Evolutionary conservation across 1,140 invertebrate genomes (phyloP).

Genomic region (Propsilocerus akamusi): DNA sequence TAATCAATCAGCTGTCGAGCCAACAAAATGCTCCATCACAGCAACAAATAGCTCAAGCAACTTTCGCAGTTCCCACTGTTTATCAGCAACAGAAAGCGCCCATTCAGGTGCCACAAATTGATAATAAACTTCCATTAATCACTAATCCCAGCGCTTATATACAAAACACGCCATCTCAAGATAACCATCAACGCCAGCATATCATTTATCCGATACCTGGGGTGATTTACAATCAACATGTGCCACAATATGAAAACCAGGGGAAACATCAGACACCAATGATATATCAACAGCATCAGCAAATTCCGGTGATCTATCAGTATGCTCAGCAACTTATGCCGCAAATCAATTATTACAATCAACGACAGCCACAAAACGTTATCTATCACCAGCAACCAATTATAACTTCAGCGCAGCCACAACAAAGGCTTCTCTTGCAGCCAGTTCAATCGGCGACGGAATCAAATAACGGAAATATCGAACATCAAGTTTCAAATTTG

Average conservation of each 20-base stretch:
- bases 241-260: constrained; percentile 4
- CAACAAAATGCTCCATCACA: too few relatives aligned
- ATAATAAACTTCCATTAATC: too few relatives aligned
- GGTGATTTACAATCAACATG: not conserved
- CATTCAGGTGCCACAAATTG: not conserved
- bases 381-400: constrained; percentile 1
- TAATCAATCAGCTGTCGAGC: constrained; percentile 2
- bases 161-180: not conserved
- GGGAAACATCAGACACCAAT: constrained; percentile 2
- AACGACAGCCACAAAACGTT: constrained; percentile 6
- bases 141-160: too few relatives aligned
- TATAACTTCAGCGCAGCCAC: not conserved
- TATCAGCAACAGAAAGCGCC: too few relatives aligned
- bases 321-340: not conserved
- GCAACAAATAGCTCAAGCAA: too few relatives aligned
- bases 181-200: not conserved
- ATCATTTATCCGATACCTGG: too few relatives aligned
- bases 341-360: not conserved
- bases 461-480: not conserved
- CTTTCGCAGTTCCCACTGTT: too few relatives aligned
- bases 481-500: too few relatives aligned
- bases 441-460: not conserved
- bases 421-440: not conserved
- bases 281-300: constrained; percentile 5
- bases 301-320: not conserved